A percentile compares a stretch with the other conserved stretches of the same genome.
Conservation (phyloP, 2,888 invertebrate genomes). For the Glaucopsyche alexis region DNA sequence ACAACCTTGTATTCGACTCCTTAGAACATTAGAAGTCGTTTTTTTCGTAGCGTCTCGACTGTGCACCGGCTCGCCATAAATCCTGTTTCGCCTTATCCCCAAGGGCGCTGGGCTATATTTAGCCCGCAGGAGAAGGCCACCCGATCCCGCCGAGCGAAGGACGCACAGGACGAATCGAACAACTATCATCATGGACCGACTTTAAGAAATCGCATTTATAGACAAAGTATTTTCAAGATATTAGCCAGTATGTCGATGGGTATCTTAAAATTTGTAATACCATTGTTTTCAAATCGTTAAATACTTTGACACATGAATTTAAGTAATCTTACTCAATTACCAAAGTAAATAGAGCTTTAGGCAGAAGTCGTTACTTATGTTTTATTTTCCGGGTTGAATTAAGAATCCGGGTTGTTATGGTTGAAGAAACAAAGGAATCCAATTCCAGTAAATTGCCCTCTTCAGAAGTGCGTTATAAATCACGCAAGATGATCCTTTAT, state of each 20-base stretch:
- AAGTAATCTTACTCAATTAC: too few species aligned
- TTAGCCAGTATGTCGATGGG: too few species aligned
- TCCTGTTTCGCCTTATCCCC: conserved; percentile 68
- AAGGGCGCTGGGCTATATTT: conserved; percentile 73
- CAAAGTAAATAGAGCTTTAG: neutral
- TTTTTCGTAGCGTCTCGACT: conserved; percentile 36
- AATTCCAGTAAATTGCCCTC: neutral
- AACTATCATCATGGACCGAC: conserved; percentile 2
- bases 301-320: neutral
- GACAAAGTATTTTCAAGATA: too few species aligned
- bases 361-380: neutral
- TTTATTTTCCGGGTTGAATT: too few species aligned
- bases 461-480: conserved; percentile 19
- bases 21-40: conserved; percentile 34
- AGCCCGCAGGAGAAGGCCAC: conserved; percentile 66
- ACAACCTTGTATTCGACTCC: conserved; percentile 28
- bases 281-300: neutral
- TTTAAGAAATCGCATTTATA: neutral
- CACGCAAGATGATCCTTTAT: conserved; percentile 11
- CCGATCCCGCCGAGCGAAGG: conserved; percentile 51
- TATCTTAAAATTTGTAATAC: too few species aligned
- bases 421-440: neutral
- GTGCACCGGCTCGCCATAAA: conserved; percentile 56
- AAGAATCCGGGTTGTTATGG: neutral
- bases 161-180: conserved; percentile 33